These are phyloP conservation scores for Schrankia costaestrigalis DNA, from an alignment of 2,888 invertebrate species.

Conservation along the genomic window DNA sequence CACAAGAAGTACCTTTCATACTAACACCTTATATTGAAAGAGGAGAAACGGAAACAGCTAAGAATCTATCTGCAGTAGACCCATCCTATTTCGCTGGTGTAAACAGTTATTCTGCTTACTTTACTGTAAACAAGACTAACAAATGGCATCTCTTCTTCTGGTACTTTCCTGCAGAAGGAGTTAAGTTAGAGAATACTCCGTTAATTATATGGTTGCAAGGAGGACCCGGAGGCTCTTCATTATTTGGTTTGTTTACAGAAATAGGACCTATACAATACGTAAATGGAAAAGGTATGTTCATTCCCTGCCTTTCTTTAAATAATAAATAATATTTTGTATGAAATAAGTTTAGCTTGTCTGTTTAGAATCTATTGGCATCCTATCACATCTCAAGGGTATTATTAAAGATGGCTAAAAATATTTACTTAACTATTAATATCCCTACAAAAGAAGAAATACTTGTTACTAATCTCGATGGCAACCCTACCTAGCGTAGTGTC, in stretches of 20 bases:
- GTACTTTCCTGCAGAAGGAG: slow-evolving; percentile 83
- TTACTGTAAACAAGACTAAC: slow-evolving; percentile 83
- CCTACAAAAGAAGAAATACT: too few relatives aligned
- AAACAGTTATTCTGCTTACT: slow-evolving; percentile 21
- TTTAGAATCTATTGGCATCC: too few relatives aligned
- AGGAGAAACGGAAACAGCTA: slow-evolving; percentile 14
- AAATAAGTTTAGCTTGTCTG: too few relatives aligned
- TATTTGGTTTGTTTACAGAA: slow-evolving; percentile 67
- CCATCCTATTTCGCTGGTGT: slow-evolving; percentile 19
- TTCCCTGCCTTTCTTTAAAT: too few relatives aligned
- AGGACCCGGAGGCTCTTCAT: slow-evolving; percentile 61
- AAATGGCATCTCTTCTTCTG: slow-evolving; percentile 88
- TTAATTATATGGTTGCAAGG: slow-evolving; percentile 66
- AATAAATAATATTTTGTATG: too few relatives aligned
- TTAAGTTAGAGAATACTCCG: slow-evolving; percentile 46
- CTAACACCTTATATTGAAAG: slow-evolving; percentile 16
- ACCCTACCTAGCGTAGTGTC: too few relatives aligned
- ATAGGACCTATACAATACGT: slow-evolving; percentile 44
- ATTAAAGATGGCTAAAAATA: too few relatives aligned
- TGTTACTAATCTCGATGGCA: too few relatives aligned
- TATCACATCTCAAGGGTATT: too few relatives aligned
- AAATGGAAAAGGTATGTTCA: slow-evolving; percentile 1
- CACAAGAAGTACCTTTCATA: slow-evolving; percentile 12
- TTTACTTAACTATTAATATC: too few relatives aligned
- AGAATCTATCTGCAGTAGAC: slow-evolving; percentile 16